Percentiles rank a stretch among this genome's conserved stretches.
Conservation (phyloP, 2,113 vertebrate species). For the Morphnarchus princeps region DNA sequence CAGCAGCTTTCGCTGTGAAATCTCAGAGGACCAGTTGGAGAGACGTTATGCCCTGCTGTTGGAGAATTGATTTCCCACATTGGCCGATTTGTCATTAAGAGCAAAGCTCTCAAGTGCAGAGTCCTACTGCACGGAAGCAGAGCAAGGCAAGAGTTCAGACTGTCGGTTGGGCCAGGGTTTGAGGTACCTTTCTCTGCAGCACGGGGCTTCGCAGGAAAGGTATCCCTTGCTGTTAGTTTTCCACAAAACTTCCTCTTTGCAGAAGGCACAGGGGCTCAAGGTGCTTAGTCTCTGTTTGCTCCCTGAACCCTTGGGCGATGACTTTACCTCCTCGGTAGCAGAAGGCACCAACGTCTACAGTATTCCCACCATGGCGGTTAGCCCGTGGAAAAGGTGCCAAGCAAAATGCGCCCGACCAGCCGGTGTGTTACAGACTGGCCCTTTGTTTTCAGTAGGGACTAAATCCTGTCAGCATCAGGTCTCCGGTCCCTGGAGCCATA, state of each 20-base stretch:
- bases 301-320: background rate
- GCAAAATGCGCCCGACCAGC: background rate
- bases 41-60: background rate
- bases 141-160: background rate
- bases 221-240: background rate
- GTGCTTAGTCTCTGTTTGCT: background rate
- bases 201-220: background rate
- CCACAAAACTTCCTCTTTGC: background rate
- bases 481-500: background rate
- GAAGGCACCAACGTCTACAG: background rate
- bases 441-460: background rate
- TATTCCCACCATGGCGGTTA: background rate
- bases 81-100: background rate
- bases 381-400: background rate
- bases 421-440: no score
- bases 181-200: background rate
- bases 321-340: background rate
- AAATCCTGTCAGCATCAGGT: background rate
- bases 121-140: background rate
- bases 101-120: background rate
- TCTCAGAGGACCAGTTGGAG: background rate
- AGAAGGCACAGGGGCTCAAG: background rate
- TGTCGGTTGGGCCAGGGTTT: background rate
- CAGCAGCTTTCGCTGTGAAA: background rate
- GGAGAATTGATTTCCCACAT: background rate